Base-by-base conservation (phyloP, 1,140 invertebrate species). In the Danaus melanippus region DNA sequence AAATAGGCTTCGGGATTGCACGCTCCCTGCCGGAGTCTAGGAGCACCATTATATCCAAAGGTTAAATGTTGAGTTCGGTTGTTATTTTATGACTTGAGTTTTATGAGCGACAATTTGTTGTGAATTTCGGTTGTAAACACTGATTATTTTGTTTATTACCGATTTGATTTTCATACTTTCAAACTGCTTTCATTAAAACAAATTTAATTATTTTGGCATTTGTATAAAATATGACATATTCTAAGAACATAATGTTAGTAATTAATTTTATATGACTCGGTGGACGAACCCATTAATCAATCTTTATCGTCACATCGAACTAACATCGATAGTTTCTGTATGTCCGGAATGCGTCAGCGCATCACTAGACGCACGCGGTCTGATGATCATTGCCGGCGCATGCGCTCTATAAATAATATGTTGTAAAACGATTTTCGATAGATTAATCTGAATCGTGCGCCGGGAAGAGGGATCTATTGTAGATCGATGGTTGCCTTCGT, bases 341-440 rank as follows among this genome's bases (percentile, higher is more conserved):
- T 63, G 63, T 66, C 49, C 53, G 69, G 71, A 71, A 79, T 75
- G 66, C 71, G 63, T 66, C 66, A 51, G 64, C 74, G 50, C 83
- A 84, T 79, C 80, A 71, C 83, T 84, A 79, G 67, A 71, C 69
- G 76, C 77, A 76, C 70, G 66, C 78, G 76, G 79, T 79, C 79
- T 79, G 81, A 84, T 84, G 83, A 84, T 83, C 83, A 86, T 86
- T 83, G 83, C 73, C 62, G 66, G 78, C 74, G 81, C 83, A 86
- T 86, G 83, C 83, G 70, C 79, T 79, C 83, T 86, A 86, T 86
- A 86, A 86, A 86, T 86, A 86, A 86, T 86, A 86, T 86, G 81
- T 86, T 86, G 83, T 86, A 86, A 86, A 86, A 86, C 83, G 83
- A 86, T 84, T 86, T 86, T 84, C 83, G 81, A 86, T 86, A 86